Conservation (phyloP, 2,797 vertebrate species). For the Florisuga fusca region DNA sequence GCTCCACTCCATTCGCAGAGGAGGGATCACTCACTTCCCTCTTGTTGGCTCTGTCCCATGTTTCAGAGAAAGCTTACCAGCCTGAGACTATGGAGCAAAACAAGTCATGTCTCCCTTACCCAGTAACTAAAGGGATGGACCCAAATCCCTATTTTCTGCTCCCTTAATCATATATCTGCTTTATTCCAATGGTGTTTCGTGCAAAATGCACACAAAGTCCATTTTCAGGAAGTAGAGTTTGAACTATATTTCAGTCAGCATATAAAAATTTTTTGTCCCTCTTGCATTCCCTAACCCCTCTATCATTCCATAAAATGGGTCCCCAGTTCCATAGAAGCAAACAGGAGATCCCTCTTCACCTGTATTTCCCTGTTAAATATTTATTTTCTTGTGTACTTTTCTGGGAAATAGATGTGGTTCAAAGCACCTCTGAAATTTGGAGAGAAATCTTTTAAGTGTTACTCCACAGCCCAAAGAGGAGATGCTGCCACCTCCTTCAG, state of each 20-base stretch:
- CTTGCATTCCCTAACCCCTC: background rate
- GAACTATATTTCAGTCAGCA: background rate
- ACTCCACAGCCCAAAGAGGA: background rate
- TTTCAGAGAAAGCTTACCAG: background rate
- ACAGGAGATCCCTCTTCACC: accelerated
- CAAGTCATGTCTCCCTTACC: background rate
- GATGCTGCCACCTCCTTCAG: background rate
- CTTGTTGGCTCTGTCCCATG: background rate
- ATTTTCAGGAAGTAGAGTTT: background rate
- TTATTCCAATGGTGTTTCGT: background rate
- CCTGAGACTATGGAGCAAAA: background rate
- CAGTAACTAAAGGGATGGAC: background rate
- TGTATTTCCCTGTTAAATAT: background rate
- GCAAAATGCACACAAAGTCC: background rate
- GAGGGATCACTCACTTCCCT: background rate
- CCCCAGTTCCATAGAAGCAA: background rate
- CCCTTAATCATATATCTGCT: background rate
- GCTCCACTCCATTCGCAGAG: background rate
- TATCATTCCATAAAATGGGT: background rate
- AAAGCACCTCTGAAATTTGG: background rate
- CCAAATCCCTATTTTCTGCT: background rate
- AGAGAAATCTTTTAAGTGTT: background rate
- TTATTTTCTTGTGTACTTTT: background rate
- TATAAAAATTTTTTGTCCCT: background rate
- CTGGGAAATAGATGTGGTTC: background rate